Percentiles rank a stretch among this genome's conserved stretches.
These are phyloP conservation scores for Oedothorax gibbosus DNA, from an alignment of 1,140 invertebrate genomes.

Conservation along the genomic window DNA sequence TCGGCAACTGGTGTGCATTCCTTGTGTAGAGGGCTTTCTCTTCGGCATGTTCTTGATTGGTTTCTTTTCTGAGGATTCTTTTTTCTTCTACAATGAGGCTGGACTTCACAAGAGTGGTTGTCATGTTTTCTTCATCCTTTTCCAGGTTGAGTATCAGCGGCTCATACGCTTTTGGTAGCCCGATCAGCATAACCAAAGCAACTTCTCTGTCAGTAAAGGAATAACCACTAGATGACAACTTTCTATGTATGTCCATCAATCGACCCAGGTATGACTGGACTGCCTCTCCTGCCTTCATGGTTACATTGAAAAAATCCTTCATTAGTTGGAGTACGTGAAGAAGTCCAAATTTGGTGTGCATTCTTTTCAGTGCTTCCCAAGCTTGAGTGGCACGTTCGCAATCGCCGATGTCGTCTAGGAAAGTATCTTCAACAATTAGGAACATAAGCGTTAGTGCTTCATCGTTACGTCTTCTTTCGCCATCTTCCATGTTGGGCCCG, in stretches of 20 bases:
- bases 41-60: background rate
- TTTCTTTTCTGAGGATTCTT: background rate
- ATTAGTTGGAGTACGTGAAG: conserved; percentile 13
- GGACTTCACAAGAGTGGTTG: conserved; percentile 10
- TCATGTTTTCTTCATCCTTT: conserved; percentile 10
- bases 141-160: conserved; percentile 19
- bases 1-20: background rate
- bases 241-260: background rate
- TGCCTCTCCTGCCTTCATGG: too few species aligned
- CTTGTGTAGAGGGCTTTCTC: conserved; percentile 8
- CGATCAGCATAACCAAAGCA: conserved; percentile 21
- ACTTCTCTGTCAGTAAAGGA: conserved; percentile 32
- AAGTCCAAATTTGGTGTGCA: too few species aligned
- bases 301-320: conserved; percentile 1
- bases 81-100: conserved; percentile 22
- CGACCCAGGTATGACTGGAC: too few species aligned
- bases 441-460: conserved; percentile 13
- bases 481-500: background rate
- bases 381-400: background rate
- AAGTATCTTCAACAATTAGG: background rate
- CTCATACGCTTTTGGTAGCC: conserved; percentile 11
- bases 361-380: background rate
- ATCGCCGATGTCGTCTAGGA: background rate
- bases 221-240: conserved; percentile 21
- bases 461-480: background rate